A percentile compares a stretch with the other conserved stretches of the same genome.
These are phyloP conservation scores for Sarcophaga subvicina DNA, from an alignment of 2,888 invertebrate genomes.

Conservation along the genomic window DNA sequence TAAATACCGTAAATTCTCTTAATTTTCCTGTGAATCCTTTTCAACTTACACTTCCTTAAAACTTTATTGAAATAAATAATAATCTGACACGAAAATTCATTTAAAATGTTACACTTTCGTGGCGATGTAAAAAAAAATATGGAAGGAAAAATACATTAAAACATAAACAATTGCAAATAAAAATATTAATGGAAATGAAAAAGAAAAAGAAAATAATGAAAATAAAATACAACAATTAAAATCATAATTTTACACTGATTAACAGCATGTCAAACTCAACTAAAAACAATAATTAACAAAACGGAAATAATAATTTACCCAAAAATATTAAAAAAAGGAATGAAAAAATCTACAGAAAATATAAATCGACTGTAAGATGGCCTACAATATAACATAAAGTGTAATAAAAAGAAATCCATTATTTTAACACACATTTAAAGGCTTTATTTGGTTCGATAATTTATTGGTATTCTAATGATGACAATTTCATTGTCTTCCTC, in stretches of 20 bases:
- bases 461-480: too few species aligned
- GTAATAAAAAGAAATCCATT: too few species aligned
- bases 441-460: too few species aligned
- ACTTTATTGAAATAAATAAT: slow-evolving; percentile 51
- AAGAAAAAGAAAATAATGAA: background rate
- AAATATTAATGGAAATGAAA: background rate
- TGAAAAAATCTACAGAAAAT: background rate
- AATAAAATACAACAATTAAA: slow-evolving; percentile 76
- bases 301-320: slow-evolving; percentile 39
- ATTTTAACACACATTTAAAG: too few species aligned
- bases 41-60: background rate
- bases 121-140: slow-evolving; percentile 12
- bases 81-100: slow-evolving; percentile 52
- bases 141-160: background rate
- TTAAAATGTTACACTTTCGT: slow-evolving; percentile 47
- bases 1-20: background rate
- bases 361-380: background rate
- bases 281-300: slow-evolving; percentile 77
- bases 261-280: slow-evolving; percentile 76
- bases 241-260: slow-evolving; percentile 74
- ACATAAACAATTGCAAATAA: slow-evolving; percentile 39
- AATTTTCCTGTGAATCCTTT: background rate
- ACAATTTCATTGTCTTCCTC: too few species aligned
- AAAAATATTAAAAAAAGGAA: background rate
- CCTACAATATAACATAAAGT: background rate